Conservation (phyloP, 2,888 invertebrate species). For the Scaeva pyrastri region DNA sequence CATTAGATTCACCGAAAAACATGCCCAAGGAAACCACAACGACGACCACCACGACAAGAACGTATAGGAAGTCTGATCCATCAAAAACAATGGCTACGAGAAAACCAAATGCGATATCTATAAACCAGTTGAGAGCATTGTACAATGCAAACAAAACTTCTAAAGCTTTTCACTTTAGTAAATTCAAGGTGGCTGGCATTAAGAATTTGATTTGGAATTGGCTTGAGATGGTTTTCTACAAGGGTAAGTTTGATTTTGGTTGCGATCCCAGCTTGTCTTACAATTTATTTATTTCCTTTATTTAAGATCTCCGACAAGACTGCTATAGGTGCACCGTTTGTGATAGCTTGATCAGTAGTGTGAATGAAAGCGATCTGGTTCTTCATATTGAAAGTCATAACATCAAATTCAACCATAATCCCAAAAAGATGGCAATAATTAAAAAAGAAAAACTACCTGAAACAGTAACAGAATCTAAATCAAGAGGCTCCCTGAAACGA, state of each 20-base stretch:
- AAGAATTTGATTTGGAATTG: slow-evolving; percentile 49
- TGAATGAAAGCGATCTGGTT: slow-evolving; percentile 30
- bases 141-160: slow-evolving; percentile 43
- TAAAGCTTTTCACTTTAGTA: slow-evolving; percentile 48
- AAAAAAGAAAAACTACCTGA: slow-evolving; percentile 56
- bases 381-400: slow-evolving; percentile 51
- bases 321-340: slow-evolving; percentile 55
- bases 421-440: slow-evolving; percentile 20
- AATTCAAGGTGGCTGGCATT: slow-evolving; percentile 13
- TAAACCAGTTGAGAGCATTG: slow-evolving; percentile 15
- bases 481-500: slow-evolving; percentile 32
- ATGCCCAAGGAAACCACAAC: background rate
- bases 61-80: background rate
- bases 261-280: background rate
- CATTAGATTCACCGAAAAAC: background rate
- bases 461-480: slow-evolving; percentile 31
- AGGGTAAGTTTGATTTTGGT: slow-evolving; percentile 19
- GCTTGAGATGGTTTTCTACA: slow-evolving; percentile 47
- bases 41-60: background rate
- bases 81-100: background rate
- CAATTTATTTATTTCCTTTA: background rate
- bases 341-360: slow-evolving; percentile 26
- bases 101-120: background rate
- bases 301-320: slow-evolving; percentile 46
- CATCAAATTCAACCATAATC: slow-evolving; percentile 30